Evolutionary conservation across 2,113 vertebrate species (phyloP).

Genomic region (Oxygymnocypris stewartii): DNA sequence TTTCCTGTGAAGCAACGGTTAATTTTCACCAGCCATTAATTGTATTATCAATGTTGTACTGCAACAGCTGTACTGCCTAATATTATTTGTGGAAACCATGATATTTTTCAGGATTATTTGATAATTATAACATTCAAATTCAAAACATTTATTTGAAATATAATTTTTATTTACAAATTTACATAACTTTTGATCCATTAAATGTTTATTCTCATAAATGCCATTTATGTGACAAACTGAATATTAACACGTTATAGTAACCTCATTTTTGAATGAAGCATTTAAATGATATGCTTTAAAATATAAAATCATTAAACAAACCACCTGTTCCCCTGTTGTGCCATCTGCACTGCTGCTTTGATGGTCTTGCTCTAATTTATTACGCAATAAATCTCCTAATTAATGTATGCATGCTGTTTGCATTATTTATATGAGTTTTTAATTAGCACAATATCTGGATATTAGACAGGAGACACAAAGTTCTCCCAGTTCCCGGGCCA

Average conservation of each 20-base stretch:
- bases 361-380: neutral
- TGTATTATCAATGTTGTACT: too few relatives aligned
- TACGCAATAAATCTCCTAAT: constrained; percentile 2
- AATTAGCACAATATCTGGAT: neutral
- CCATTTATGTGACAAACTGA: neutral
- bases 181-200: neutral
- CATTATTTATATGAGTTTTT: neutral
- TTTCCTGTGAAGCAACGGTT: too few relatives aligned
- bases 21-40: too few relatives aligned
- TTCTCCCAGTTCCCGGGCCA: neutral
- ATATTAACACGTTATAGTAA: neutral
- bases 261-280: too few relatives aligned
- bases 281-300: too few relatives aligned
- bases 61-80: too few relatives aligned
- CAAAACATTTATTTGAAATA: neutral
- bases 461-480: neutral
- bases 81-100: too few relatives aligned
- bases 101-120: neutral
- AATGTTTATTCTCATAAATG: neutral
- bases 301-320: too few relatives aligned
- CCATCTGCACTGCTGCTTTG: neutral
- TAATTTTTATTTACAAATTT: too few relatives aligned
- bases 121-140: neutral
- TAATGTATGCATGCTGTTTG: neutral
- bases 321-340: neutral